phyloP scores from a whole-genome alignment of 2,113 vertebrate species.

The Struthio camelus region DNA sequence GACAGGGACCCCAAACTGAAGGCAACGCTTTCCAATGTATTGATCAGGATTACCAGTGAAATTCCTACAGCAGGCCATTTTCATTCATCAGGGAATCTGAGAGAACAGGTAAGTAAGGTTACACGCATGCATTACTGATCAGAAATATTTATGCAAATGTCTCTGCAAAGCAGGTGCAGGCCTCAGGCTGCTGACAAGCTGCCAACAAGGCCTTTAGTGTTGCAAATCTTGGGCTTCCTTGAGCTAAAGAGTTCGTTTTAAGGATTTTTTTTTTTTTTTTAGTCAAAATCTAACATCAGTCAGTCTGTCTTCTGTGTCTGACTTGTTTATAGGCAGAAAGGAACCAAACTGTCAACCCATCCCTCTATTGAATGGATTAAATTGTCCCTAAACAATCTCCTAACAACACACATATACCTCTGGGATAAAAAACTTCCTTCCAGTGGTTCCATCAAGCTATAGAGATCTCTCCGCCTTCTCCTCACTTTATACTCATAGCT shows the following conservation, averaged over 20 bases:
- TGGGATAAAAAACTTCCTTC: not conserved
- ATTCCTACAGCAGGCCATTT: accelerated
- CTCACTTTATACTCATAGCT: not conserved
- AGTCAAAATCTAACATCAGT: not conserved
- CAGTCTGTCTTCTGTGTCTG: not conserved
- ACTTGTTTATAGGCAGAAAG: not conserved
- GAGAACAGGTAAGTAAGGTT: not conserved
- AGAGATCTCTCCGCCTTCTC: not conserved
- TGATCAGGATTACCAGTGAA: accelerated
- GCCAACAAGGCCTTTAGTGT: not conserved
- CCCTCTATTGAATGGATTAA: accelerated
- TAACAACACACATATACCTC: accelerated
- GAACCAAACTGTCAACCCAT: accelerated
- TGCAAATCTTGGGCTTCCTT: not conserved
- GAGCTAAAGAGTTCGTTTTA: not conserved
- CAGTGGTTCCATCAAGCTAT: accelerated
- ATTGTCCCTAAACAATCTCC: not conserved
- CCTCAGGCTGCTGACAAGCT: not conserved
- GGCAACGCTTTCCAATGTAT: accelerated
- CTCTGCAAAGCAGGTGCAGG: conserved; percentile 18
- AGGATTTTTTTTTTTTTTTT: not conserved
- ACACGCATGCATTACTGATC: not conserved
- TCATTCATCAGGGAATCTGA: accelerated
- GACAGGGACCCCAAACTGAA: accelerated
- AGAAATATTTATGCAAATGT: not conserved